These are phyloP conservation scores for Cotesia chilonis DNA, from an alignment of 1,140 invertebrate species.

Conservation along the genomic window DNA sequence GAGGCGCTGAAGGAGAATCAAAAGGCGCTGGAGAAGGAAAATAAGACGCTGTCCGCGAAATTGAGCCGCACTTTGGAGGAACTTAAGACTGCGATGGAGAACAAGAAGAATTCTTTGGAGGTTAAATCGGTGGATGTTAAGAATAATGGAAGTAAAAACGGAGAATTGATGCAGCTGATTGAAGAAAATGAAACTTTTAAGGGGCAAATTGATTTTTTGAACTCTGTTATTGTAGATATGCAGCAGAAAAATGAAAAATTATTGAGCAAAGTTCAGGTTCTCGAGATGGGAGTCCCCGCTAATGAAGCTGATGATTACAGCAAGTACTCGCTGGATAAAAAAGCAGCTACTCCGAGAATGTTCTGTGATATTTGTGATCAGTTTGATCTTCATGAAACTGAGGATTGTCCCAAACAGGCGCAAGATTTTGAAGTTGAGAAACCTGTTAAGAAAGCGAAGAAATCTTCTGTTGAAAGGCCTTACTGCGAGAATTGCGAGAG, in stretches of 20 bases:
- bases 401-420: slow-evolving; percentile 92
- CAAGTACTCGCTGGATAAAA: slow-evolving; percentile 58
- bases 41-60: slow-evolving; percentile 54
- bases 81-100: slow-evolving; percentile 54
- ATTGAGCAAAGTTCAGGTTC: slow-evolving; percentile 77
- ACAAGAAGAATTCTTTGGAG: slow-evolving; percentile 56
- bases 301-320: slow-evolving; percentile 70
- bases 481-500: slow-evolving; percentile 95
- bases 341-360: slow-evolving; percentile 75
- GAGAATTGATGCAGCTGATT: slow-evolving; percentile 52
- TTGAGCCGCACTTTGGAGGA: slow-evolving; percentile 49
- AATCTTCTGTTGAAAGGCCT: slow-evolving; percentile 71
- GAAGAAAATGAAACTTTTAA: slow-evolving; percentile 75
- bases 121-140: slow-evolving; percentile 40
- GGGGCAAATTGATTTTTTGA: slow-evolving; percentile 89
- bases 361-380: slow-evolving; percentile 98
- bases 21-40: slow-evolving; percentile 54
- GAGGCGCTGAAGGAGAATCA: slow-evolving; percentile 49
- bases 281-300: slow-evolving; percentile 76
- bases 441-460: slow-evolving; percentile 59
- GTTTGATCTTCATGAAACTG: slow-evolving; percentile 96
- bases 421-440: slow-evolving; percentile 68
- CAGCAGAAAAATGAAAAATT: slow-evolving; percentile 90
- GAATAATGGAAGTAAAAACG: slow-evolving; percentile 9
- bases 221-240: slow-evolving; percentile 96